These are phyloP conservation scores for Mnemiopsis leidyi DNA, from an alignment of 37 sponge, comb jelly and placozoan species.

Conservation along the genomic window DNA sequence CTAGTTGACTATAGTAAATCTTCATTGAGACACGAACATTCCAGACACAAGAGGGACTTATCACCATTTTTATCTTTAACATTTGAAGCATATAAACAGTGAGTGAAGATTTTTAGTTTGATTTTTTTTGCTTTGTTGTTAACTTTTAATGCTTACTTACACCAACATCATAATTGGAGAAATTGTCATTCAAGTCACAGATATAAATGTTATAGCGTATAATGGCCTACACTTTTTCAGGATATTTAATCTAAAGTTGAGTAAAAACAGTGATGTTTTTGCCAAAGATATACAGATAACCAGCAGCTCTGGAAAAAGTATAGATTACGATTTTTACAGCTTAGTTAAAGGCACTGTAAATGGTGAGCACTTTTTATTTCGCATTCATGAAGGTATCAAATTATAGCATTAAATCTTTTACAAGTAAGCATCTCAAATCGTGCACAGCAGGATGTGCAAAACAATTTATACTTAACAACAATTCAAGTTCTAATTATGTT, in stretches of 20 bases:
- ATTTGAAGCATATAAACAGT: conserved; percentile 12
- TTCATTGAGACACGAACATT: not conserved
- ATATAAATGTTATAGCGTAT: too few species aligned
- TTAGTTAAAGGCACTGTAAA: conserved; percentile 22
- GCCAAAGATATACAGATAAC: not conserved
- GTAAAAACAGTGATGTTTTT: conserved; percentile 44
- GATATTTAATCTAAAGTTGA: not conserved
- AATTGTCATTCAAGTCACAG: too few species aligned
- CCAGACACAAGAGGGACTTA: conserved; percentile 5
- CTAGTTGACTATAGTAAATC: conserved; percentile 20
- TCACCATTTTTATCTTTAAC: not conserved
- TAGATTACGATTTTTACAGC: conserved; percentile 29
- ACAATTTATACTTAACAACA: too few species aligned
- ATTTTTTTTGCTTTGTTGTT: too few species aligned
- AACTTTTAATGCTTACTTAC: too few species aligned
- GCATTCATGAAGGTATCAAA: too few species aligned
- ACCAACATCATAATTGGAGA: too few species aligned
- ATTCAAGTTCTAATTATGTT: not conserved
- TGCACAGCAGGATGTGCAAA: too few species aligned
- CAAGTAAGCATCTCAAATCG: too few species aligned
- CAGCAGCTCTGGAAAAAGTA: not conserved
- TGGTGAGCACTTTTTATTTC: too few species aligned
- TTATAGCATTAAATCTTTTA: too few species aligned
- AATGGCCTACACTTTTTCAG: conserved; percentile 38
- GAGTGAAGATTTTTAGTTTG: not conserved